Evolutionary conservation across 2,113 vertebrate genomes (phyloP).

Genomic region (Labrus mixtus): DNA sequence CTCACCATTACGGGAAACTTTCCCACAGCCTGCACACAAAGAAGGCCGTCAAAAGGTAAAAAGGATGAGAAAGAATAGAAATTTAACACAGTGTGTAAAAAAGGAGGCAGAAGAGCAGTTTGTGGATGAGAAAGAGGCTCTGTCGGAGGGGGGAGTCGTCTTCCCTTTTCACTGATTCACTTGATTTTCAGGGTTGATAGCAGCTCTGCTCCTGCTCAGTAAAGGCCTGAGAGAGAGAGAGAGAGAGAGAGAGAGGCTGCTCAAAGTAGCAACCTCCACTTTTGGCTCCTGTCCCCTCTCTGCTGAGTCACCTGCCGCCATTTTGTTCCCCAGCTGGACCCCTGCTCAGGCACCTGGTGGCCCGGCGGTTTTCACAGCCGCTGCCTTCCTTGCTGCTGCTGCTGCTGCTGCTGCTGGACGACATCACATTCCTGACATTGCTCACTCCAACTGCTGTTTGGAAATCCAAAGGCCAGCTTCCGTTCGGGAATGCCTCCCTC

Average conservation of each 20-base stretch:
- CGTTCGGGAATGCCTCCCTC: slow-evolving; percentile 77
- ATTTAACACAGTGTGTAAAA: slow-evolving; percentile 81
- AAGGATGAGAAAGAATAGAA: slow-evolving; percentile 82
- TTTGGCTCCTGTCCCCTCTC: slow-evolving; percentile 6
- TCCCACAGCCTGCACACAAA: slow-evolving; percentile 87
- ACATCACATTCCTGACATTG: slow-evolving; percentile 78
- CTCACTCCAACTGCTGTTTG: slow-evolving; percentile 67
- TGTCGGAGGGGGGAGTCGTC: slow-evolving; percentile 49
- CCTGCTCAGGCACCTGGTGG: slow-evolving; percentile 60
- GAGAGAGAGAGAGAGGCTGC: neutral
- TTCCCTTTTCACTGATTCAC: slow-evolving; percentile 48
- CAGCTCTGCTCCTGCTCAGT: slow-evolving; percentile 1
- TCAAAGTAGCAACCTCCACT: slow-evolving; percentile 2
- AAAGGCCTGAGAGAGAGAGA: neutral
- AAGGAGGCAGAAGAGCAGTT: slow-evolving; percentile 43
- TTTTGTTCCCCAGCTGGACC: slow-evolving; percentile 60
- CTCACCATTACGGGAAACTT: slow-evolving; percentile 85
- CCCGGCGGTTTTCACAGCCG: slow-evolving; percentile 13
- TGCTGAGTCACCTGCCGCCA: slow-evolving; percentile 75
- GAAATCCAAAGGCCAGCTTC: slow-evolving; percentile 73
- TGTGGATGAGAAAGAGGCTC: slow-evolving; percentile 39
- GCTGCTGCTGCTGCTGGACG: slow-evolving; percentile 41
- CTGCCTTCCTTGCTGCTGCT: slow-evolving; percentile 51
- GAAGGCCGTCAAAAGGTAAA: slow-evolving; percentile 85
- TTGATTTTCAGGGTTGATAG: slow-evolving; percentile 47